phyloP scores from a whole-genome alignment of 2,113 vertebrate genomes.

The Sceloporus undulatus region DNA sequence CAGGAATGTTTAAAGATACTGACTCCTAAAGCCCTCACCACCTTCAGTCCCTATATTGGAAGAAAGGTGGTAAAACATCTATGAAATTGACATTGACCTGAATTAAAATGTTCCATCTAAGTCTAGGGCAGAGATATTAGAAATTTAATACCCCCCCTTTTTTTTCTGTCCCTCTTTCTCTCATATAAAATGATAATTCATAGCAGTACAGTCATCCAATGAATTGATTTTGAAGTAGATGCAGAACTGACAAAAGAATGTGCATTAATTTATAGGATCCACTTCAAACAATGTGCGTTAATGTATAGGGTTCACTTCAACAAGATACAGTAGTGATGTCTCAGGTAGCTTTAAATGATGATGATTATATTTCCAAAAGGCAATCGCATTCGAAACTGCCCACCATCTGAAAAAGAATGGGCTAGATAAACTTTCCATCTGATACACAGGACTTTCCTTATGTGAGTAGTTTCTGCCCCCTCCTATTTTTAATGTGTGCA shows the following conservation, averaged over 20 bases:
- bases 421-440: background rate
- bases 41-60: too few relatives aligned
- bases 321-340: background rate
- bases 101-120: background rate
- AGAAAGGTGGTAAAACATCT: background rate
- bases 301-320: background rate
- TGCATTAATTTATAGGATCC: background rate
- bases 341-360: background rate
- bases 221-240: too few relatives aligned
- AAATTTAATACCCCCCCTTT: too few relatives aligned
- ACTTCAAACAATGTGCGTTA: background rate
- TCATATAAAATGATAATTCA: too few relatives aligned
- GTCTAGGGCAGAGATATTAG: too few relatives aligned
- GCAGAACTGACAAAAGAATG: background rate
- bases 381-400: too few relatives aligned
- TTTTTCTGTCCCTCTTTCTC: too few relatives aligned
- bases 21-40: too few relatives aligned
- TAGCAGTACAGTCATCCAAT: too few relatives aligned
- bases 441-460: background rate
- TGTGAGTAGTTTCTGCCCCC: background rate
- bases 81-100: background rate
- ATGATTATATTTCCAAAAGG: background rate
- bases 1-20: too few relatives aligned
- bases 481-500: background rate
- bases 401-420: too few relatives aligned